phyloP scores from a whole-genome alignment of 2,797 vertebrate genomes.

The Linurgus olivaceus region DNA sequence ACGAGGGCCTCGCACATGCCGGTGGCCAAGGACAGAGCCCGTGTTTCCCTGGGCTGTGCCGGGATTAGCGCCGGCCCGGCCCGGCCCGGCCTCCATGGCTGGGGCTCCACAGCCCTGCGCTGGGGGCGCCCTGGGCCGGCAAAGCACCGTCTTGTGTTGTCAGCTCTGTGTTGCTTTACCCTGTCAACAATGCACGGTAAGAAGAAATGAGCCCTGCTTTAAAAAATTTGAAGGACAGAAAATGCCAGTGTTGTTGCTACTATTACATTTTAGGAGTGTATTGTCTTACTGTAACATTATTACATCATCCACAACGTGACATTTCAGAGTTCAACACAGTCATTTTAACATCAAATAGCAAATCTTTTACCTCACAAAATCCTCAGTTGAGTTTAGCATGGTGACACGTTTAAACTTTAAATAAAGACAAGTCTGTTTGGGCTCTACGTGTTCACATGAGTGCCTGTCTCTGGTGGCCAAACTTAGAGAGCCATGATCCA shows the following conservation, averaged over 20 bases:
- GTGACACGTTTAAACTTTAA: background rate
- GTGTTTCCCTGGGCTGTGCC: background rate
- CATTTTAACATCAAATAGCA: background rate
- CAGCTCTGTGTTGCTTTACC: background rate
- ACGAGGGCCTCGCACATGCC: background rate
- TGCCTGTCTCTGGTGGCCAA: background rate
- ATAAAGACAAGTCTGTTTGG: background rate
- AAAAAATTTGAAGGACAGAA: background rate
- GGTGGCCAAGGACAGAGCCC: accelerated
- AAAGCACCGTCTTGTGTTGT: accelerated
- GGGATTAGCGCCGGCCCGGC: background rate
- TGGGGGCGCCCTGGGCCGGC: background rate
- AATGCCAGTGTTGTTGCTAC: background rate
- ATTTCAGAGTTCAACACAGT: background rate
- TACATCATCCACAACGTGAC: background rate
- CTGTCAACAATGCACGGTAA: background rate
- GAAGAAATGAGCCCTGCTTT: background rate
- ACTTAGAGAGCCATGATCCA: background rate
- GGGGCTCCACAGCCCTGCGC: background rate
- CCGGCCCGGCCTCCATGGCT: accelerated
- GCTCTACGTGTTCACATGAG: background rate
- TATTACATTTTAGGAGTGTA: background rate
- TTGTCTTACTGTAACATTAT: background rate
- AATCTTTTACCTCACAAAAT: background rate
- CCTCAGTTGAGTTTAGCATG: background rate